Conservation (phyloP, 2,888 invertebrate genomes). For the Melanargia galathea region DNA sequence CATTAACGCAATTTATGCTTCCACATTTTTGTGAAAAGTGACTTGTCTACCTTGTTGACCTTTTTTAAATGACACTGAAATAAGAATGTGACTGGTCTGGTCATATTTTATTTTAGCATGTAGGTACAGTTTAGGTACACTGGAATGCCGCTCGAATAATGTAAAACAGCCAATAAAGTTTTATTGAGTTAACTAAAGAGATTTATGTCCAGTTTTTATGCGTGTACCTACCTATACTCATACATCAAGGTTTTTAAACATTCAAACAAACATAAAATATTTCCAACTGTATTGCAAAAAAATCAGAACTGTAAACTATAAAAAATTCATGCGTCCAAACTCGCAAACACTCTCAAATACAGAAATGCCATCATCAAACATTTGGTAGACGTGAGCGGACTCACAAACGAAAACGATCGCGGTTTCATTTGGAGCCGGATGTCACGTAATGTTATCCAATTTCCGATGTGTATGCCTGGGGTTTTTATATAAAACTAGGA, state of each 20-base stretch:
- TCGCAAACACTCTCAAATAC: slow-evolving; percentile 39
- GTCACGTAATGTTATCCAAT: slow-evolving; percentile 51
- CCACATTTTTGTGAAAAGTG: too few species aligned
- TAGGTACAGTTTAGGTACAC: too few species aligned
- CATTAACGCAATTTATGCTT: too few species aligned
- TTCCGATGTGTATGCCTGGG: slow-evolving; percentile 39
- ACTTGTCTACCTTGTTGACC: too few species aligned
- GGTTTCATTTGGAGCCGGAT: slow-evolving; percentile 45
- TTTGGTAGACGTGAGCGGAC: slow-evolving; percentile 48
- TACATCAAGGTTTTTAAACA: not conserved
- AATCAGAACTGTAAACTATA: slow-evolving; percentile 10
- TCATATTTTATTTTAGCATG: too few species aligned
- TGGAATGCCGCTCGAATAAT: too few species aligned
- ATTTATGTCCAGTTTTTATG: too few species aligned
- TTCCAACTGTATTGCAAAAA: not conserved
- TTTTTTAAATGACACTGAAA: too few species aligned
- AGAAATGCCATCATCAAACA: slow-evolving; percentile 49
- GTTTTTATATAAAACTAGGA: slow-evolving; percentile 12
- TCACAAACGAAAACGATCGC: slow-evolving; percentile 46
- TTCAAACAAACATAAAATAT: not conserved
- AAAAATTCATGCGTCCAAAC: slow-evolving; percentile 22
- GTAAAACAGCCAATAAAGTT: too few species aligned
- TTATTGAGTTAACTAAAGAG: too few species aligned
- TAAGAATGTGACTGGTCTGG: too few species aligned
- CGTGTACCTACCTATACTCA: too few species aligned